Percentiles rank a stretch among this genome's conserved stretches.
Conservation (phyloP, 2,888 invertebrate species). For the Pterostichus niger region DNA sequence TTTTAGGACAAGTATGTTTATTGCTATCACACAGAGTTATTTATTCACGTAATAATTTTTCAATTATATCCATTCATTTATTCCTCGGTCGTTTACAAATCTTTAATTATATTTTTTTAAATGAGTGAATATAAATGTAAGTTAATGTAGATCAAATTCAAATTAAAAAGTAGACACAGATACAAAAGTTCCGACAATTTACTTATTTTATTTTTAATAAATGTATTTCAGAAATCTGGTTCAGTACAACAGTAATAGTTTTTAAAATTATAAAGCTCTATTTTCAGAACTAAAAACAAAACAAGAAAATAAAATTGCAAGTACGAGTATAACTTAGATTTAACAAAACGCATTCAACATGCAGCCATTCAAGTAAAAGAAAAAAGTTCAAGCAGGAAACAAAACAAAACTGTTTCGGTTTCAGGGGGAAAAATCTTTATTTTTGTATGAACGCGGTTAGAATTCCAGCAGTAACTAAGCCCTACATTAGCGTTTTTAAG, state of each 20-base stretch:
- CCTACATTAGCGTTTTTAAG: conserved; percentile 39
- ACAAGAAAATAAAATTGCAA: conserved; percentile 11
- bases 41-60: no score
- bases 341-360: conserved; percentile 11
- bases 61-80: no score
- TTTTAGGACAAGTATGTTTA: no score
- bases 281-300: conserved; percentile 1
- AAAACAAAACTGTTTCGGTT: background rate
- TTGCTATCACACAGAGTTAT: no score
- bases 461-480: conserved; percentile 13
- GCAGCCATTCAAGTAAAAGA: background rate
- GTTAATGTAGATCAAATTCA: no score
- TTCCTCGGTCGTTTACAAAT: no score
- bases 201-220: background rate
- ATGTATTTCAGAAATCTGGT: background rate
- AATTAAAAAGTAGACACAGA: no score
- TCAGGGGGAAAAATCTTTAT: background rate
- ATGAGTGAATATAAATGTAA: no score
- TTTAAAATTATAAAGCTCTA: conserved; percentile 11
- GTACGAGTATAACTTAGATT: background rate
- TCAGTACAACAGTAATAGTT: conserved; percentile 9
- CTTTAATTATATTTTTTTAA: no score
- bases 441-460: conserved; percentile 9
- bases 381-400: background rate
- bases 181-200: no score